Conservation (phyloP, 2,113 vertebrate genomes). For the Laticauda laticaudata region DNA sequence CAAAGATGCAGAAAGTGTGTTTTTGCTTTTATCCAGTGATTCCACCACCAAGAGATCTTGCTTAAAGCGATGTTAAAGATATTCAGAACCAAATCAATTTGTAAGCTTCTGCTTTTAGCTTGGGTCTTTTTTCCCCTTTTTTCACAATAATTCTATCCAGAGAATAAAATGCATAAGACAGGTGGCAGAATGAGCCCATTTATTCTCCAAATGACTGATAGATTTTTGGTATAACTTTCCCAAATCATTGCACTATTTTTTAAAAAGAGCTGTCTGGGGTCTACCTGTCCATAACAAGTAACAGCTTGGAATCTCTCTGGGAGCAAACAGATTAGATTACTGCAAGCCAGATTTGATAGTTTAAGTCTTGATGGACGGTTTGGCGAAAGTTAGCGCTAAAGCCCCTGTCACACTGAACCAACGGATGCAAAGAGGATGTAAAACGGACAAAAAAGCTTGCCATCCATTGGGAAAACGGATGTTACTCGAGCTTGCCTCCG, state of each 20-base stretch:
- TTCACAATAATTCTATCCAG: neutral
- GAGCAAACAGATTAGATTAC: neutral
- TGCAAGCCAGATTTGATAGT: neutral
- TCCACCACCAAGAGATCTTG: neutral
- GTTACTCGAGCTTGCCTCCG: no score
- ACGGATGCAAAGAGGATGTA: no score
- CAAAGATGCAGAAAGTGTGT: conserved; percentile 4
- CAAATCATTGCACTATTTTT: neutral
- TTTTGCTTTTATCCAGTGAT: conserved; percentile 16
- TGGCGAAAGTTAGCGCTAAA: neutral
- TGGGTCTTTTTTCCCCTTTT: neutral
- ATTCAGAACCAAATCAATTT: neutral
- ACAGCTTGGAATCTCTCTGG: neutral
- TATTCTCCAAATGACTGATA: neutral
- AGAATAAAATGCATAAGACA: neutral
- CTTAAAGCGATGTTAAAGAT: conserved; percentile 17
- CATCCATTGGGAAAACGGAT: no score
- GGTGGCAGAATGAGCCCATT: neutral
- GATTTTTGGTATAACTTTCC: neutral
- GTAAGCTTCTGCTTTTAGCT: conserved; percentile 3
- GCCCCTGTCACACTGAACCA: no score
- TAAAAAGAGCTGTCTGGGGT: neutral
- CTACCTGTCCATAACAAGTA: neutral
- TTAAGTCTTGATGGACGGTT: neutral
- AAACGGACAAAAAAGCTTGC: no score